These are phyloP conservation scores for Caiman crocodilus DNA, from an alignment of 2,797 vertebrate species.

Conservation along the genomic window DNA sequence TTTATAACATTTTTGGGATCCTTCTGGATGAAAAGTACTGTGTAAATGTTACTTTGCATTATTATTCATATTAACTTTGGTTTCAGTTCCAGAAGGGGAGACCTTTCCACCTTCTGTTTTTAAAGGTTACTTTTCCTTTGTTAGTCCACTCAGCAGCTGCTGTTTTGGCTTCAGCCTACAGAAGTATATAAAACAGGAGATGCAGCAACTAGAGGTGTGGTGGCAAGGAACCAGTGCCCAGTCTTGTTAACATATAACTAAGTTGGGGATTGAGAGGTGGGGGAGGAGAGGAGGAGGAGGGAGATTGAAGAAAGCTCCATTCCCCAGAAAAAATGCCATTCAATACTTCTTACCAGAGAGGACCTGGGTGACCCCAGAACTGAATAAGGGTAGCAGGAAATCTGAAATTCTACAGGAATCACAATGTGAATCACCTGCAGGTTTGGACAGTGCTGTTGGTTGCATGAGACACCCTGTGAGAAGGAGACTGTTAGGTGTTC, in stretches of 20 bases:
- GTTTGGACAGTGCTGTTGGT: not conserved
- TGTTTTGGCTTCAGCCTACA: conserved; percentile 42
- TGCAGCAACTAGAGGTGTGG: not conserved
- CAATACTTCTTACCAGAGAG: rapidly evolving
- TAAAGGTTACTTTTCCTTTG: not conserved
- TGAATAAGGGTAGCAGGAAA: rapidly evolving
- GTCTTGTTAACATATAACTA: conserved; percentile 62
- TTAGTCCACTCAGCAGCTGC: not conserved
- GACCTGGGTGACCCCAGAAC: rapidly evolving
- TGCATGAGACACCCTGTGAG: not conserved
- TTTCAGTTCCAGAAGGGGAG: conserved; percentile 27
- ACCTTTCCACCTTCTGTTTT: not conserved
- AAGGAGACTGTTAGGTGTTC: conserved; percentile 32
- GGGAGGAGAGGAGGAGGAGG: not conserved
- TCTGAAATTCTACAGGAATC: not conserved
- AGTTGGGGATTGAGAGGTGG: not conserved
- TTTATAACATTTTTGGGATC: not conserved
- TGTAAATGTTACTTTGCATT: not conserved
- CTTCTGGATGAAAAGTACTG: not conserved
- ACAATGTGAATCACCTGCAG: not conserved
- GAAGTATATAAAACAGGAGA: not conserved
- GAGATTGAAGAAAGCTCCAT: not conserved
- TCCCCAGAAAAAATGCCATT: not conserved
- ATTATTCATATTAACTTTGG: not conserved
- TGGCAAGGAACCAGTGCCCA: not conserved